Percentiles rank a stretch among this genome's conserved stretches.
Conservation (phyloP, 2,888 invertebrate species). For the Pyrrhosoma nymphula region DNA sequence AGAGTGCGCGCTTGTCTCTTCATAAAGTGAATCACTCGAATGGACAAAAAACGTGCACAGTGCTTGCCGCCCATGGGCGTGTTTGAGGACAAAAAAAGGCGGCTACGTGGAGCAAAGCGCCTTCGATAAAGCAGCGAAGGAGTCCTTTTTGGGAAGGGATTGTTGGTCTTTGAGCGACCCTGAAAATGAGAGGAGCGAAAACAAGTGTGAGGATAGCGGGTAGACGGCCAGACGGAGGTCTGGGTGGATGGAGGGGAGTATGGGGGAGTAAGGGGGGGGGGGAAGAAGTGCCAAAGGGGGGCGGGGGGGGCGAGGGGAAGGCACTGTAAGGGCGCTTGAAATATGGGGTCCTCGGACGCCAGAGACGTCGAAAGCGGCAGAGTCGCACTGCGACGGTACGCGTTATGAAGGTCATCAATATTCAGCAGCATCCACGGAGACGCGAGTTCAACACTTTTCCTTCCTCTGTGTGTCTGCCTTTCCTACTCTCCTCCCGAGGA, state of each 20-base stretch:
- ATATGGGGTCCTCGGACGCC: constrained; percentile 2
- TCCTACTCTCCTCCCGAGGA: neutral
- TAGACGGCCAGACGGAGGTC: neutral
- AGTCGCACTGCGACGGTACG: constrained; percentile 15
- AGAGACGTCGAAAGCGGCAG: neutral
- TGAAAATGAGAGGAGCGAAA: neutral
- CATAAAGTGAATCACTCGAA: neutral
- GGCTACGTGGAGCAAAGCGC: neutral
- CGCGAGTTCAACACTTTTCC: neutral
- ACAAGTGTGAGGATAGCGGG: neutral
- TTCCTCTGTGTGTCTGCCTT: neutral
- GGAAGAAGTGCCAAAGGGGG: neutral
- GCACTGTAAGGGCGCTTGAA: neutral
- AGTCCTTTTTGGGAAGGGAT: neutral
- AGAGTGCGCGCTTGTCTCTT: neutral
- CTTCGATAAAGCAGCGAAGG: neutral
- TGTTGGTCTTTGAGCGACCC: constrained; percentile 51
- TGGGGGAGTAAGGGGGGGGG: neutral
- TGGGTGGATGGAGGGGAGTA: too few species aligned
- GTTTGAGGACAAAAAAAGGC: neutral
- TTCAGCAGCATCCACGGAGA: constrained; percentile 9
- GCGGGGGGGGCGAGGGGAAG: neutral
- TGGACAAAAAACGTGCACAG: neutral
- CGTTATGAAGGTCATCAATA: constrained; percentile 56
- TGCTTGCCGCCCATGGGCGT: neutral